Evolutionary conservation across 2,113 vertebrate species (phyloP), one percentile per base, ranked within the genome.

Genomic region (Entosphenus tridentatus): DNA sequence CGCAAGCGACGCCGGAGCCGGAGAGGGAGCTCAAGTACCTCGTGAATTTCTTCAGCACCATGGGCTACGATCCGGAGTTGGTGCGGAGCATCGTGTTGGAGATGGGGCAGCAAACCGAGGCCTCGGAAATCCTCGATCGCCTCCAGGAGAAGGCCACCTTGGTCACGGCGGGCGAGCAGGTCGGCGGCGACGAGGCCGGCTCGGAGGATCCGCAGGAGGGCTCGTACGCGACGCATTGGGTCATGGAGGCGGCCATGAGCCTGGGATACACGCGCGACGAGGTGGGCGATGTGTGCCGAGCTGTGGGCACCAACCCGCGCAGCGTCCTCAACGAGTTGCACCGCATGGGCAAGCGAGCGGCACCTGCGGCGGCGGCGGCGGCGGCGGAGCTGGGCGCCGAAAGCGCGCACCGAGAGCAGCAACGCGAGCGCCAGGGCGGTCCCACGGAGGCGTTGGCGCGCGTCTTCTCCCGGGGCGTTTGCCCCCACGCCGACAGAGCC

Each of bases 31-130:
- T 82, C 2, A 72, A 74, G 69, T 81, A 82, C 57, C 78, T 80
- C 14, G 59, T 85, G 56, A 81, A 80, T 72, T 85, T 85, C 71
- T 85, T 85, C 74, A 83, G 81, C 0, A 80, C 81, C 13, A 85
- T 85, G 84, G 84, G 84, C 3, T 85, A 81, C 72, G 77, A 77
- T 0, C 80, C 83, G 57, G 72, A 78, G 0, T 78, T 81, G 1
- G 82, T 85, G 8, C 74, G 73, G 68, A 74, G 74, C 17, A 80
- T 85, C 8, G 73, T 85, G 2, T 75, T 75, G 8, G 77, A 71
- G 67, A 80, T 80, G 0, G 81, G 82, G 21, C 78, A 74, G 1
- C 77, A 74, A 70, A 39, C 39, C 39, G 84, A 85, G 65, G 79
- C 81, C 18, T 85, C 80, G 0, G 74, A 83, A 73, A 79, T 85